Evolutionary conservation across 2,888 invertebrate genomes (phyloP), one percentile per base, ranked within the genome.

Genomic region (Podabrus alpinus): DNA sequence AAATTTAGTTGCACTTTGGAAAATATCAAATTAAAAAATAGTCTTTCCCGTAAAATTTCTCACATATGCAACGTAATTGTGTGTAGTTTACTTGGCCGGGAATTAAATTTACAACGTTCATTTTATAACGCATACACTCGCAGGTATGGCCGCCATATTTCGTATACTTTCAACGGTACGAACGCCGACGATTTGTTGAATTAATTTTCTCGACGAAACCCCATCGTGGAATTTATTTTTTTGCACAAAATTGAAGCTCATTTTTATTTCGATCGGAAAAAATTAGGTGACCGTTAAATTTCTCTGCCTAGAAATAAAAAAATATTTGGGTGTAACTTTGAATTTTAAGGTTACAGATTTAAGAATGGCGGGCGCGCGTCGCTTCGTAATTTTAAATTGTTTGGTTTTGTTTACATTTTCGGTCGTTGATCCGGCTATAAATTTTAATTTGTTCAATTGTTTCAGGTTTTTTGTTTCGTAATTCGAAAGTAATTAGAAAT

Each of bases 291-390:
- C 80, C 79, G 66, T 21, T 21, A 61, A 25, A 64, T 68, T 29
- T 15, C 24, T 25, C 11, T 45, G n/a, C 79, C 74, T 79, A 83
- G 79, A 61, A 66, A 60, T 75, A 76, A 81, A 79, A 86, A 86
- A 86, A 83, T 85, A 87, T 86, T 86, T 85, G 86, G 86, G 86
- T 87, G 86, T 86, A 82, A 85, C 77, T 85, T 79, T 75, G 81
- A 80, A 85, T 86, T 86, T 86, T 86, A 86, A 86, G 86, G 85
- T 86, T 85, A 81, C 83, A 86, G 85, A 86, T 45, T 86, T 85
- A 82, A 85, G 84, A 78, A 84, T 85, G 84, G 85, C 85, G 86
- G 84, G 84, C 85, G 85, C 85, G 85, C 74, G 83, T 77, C 80
- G 79, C 78, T 73, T 62, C 74, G 75, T 80, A 77, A 80, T 83